Conservation (phyloP, 2,888 invertebrate genomes). For the Drosophila suboccidentalis region DNA sequence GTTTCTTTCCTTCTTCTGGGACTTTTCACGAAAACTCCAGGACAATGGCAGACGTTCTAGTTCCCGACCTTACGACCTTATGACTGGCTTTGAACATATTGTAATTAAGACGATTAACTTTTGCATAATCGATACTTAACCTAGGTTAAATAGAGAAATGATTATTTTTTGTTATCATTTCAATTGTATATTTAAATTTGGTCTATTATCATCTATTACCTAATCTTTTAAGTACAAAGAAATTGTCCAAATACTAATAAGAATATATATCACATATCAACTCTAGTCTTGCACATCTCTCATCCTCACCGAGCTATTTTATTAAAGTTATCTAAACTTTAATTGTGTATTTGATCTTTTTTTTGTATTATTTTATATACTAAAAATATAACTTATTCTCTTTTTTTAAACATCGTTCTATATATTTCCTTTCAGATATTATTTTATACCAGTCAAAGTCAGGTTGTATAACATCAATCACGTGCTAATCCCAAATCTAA, state of each 20-base stretch:
- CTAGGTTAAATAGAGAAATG: background rate
- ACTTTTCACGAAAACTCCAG: conserved; percentile 33
- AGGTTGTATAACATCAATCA: background rate
- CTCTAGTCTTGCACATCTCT: too few relatives aligned
- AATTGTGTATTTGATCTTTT: too few relatives aligned
- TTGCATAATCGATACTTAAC: conserved; percentile 57
- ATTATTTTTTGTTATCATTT: background rate
- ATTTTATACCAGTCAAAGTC: background rate
- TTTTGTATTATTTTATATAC: background rate
- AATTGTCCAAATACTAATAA: background rate
- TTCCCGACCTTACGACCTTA: conserved; percentile 34
- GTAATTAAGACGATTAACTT: conserved; percentile 77
- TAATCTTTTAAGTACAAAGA: background rate
- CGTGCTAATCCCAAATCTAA: conserved; percentile 13
- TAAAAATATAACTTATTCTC: too few relatives aligned
- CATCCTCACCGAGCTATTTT: too few relatives aligned
- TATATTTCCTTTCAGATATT: background rate
- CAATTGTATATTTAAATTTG: background rate
- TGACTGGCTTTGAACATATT: conserved; percentile 17
- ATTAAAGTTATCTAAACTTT: too few relatives aligned
- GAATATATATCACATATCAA: background rate
- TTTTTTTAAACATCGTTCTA: background rate
- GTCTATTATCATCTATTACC: background rate
- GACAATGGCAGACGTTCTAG: conserved; percentile 39
- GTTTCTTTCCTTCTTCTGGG: conserved; percentile 55